Evolutionary conservation across 1,140 invertebrate species (phyloP).

Genomic region (Pantala flavescens): DNA sequence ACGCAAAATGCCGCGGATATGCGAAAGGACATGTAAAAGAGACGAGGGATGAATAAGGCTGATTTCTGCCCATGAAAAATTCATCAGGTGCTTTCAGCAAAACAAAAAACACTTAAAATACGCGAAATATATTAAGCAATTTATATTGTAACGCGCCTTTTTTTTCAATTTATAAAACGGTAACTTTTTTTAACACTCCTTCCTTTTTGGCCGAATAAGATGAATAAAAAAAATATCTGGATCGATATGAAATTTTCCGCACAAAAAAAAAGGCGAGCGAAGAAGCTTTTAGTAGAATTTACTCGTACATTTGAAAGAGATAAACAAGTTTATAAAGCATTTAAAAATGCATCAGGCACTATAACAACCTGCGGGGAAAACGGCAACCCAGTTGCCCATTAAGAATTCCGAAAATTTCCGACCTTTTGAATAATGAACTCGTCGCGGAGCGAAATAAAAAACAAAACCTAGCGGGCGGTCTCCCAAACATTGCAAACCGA

Average conservation of each 20-base stretch:
- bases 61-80: neutral
- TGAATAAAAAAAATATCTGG: neutral
- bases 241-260: neutral
- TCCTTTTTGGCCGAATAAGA: neutral
- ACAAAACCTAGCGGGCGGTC: neutral
- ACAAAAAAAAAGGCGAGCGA: neutral
- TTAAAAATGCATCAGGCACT: conserved; percentile 2
- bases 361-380: conserved; percentile 1
- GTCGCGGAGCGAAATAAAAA: neutral
- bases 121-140: neutral
- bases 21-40: too few relatives aligned
- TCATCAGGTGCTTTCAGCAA: neutral
- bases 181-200: neutral
- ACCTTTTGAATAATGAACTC: neutral
- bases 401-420: neutral
- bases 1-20: too few relatives aligned
- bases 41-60: neutral
- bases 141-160: neutral
- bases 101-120: neutral
- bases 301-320: conserved; percentile 2
- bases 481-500: neutral
- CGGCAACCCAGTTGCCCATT: neutral
- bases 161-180: neutral
- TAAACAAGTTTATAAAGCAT: neutral
- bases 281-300: conserved; percentile 8